Conservation (phyloP, 1,140 invertebrate genomes). For the Calephelis nemesis region DNA sequence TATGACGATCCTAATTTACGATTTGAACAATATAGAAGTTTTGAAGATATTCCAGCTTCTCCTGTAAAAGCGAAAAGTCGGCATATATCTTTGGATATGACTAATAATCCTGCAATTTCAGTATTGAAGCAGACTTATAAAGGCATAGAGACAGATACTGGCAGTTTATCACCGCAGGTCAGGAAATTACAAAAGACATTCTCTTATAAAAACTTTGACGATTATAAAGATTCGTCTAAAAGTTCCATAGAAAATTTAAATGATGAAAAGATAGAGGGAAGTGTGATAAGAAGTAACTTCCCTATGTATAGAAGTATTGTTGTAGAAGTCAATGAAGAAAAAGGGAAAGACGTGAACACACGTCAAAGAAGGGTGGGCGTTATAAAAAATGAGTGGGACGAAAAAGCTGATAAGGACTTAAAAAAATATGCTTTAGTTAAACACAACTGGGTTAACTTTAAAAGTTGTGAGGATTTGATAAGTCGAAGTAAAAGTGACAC, state of each 20-base stretch:
- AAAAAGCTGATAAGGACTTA: conserved; percentile 42
- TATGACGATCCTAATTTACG: conserved; percentile 37
- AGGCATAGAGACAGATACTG: conserved; percentile 44
- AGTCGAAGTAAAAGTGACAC: conserved; percentile 22
- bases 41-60: conserved; percentile 69
- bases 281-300: conserved; percentile 33
- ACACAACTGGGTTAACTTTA: conserved; percentile 41
- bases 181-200: conserved; percentile 58
- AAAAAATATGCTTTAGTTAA: conserved; percentile 51
- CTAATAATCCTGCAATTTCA: conserved; percentile 43
- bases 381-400: conserved; percentile 37
- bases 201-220: conserved; percentile 49
- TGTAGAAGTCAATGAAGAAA: conserved; percentile 32
- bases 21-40: conserved; percentile 57
- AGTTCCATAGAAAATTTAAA: conserved; percentile 39
- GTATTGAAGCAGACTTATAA: conserved; percentile 60
- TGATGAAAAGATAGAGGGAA: conserved; percentile 26
- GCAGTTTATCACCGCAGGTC: conserved; percentile 51
- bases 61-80: conserved; percentile 58
- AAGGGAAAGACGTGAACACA: conserved; percentile 24
- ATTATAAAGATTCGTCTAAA: conserved; percentile 38
- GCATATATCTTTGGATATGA: conserved; percentile 56
- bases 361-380: conserved; percentile 50
- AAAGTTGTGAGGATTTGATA: conserved; percentile 48
- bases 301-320: conserved; percentile 40